Evolutionary conservation across 1,140 invertebrate species (phyloP).

Genomic region (Zaprionus vittiger): DNA sequence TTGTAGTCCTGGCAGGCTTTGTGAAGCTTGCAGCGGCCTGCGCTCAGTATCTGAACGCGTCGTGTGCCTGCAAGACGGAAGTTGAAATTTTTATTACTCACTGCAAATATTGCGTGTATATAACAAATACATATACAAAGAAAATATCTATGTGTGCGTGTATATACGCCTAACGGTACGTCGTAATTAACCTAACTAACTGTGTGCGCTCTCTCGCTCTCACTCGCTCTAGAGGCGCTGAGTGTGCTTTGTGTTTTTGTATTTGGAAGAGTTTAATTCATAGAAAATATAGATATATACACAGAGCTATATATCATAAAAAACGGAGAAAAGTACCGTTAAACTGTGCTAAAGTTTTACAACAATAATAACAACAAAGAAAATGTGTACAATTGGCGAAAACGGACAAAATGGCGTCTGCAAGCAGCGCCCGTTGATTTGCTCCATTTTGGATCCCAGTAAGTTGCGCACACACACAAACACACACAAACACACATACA

Average conservation of each 20-base stretch:
- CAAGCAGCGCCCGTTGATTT: slow-evolving; percentile 81
- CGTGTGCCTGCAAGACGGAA: slow-evolving; percentile 65
- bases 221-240: slow-evolving; percentile 26
- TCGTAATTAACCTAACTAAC: slow-evolving; percentile 52
- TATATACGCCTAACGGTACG: slow-evolving; percentile 36
- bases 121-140: not conserved
- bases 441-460: slow-evolving; percentile 83
- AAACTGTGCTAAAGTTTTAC: slow-evolving; percentile 29
- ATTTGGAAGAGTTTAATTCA: slow-evolving; percentile 36
- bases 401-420: slow-evolving; percentile 78
- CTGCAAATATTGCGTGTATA: slow-evolving; percentile 17
- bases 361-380: slow-evolving; percentile 22
- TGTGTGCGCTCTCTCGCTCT: slow-evolving; percentile 28
- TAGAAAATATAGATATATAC: slow-evolving; percentile 31
- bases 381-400: slow-evolving; percentile 70
- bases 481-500: slow-evolving; percentile 31
- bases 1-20: slow-evolving; percentile 53
- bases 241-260: slow-evolving; percentile 47
- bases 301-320: slow-evolving; percentile 12
- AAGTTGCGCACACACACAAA: slow-evolving; percentile 56
- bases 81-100: slow-evolving; percentile 30
- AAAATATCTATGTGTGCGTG: not conserved
- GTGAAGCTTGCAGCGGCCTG: slow-evolving; percentile 56
- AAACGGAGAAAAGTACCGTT: slow-evolving; percentile 25
- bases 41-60: slow-evolving; percentile 75